Conservation (phyloP, 1,140 invertebrate genomes). For the Achroia grisella region DNA sequence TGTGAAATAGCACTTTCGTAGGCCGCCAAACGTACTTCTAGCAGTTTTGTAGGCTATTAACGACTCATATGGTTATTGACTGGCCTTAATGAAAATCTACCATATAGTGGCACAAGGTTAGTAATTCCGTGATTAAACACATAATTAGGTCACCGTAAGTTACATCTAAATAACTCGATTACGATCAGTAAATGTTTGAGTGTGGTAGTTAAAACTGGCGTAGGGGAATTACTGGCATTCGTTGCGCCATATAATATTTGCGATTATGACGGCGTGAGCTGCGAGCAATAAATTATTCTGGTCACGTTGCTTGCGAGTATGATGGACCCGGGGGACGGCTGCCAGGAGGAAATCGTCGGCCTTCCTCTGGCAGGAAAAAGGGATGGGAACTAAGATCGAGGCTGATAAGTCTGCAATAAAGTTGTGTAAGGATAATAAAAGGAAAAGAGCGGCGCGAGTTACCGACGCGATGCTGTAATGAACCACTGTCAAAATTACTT, state of each 20-base stretch:
- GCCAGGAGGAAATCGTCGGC: constrained; percentile 1
- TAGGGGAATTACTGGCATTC: neutral
- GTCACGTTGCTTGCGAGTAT: neutral
- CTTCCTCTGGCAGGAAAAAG: neutral
- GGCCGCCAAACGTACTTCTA: too few relatives aligned
- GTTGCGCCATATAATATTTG: neutral
- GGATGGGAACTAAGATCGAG: neutral
- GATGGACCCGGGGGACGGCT: neutral
- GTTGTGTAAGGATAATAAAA: neutral
- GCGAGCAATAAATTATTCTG: neutral
- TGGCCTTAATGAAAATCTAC: too few relatives aligned
- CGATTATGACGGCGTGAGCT: too few relatives aligned
- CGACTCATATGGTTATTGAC: too few relatives aligned
- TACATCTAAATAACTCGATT: too few relatives aligned
- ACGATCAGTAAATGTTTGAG: neutral
- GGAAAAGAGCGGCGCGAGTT: neutral
- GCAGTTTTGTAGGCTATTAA: too few relatives aligned
- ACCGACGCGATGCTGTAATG: neutral
- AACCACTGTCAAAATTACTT: neutral
- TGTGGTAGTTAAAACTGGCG: neutral
- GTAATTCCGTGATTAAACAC: too few relatives aligned
- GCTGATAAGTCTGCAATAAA: constrained; percentile 4
- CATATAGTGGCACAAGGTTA: too few relatives aligned
- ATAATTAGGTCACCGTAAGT: too few relatives aligned
- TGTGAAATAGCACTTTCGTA: too few relatives aligned